A percentile compares a stretch with the other conserved stretches of the same genome.
Conservation (phyloP, 2,797 vertebrate species). For the Clarias fuscus region DNA sequence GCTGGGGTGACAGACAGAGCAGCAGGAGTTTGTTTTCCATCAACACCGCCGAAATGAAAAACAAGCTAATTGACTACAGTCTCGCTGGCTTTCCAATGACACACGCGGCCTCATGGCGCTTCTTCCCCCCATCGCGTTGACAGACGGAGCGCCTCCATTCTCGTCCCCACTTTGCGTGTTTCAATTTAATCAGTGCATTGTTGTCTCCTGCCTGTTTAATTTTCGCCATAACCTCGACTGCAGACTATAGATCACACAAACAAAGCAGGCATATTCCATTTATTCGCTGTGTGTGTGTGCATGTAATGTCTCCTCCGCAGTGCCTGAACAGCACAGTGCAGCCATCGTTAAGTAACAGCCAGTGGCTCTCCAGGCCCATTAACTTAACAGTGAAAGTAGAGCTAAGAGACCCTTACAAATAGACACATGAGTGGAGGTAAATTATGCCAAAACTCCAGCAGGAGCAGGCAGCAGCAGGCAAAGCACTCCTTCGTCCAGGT, state of each 20-base stretch:
- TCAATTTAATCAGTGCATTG: constrained; percentile 43
- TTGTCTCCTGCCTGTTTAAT: constrained; percentile 39
- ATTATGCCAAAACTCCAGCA: constrained; percentile 75
- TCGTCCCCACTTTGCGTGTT: constrained; percentile 27
- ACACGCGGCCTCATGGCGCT: constrained; percentile 35
- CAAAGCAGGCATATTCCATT: constrained; percentile 37
- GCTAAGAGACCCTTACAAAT: constrained; percentile 72
- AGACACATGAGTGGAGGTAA: constrained; percentile 74
- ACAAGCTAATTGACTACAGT: constrained; percentile 56
- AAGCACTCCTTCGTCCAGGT: constrained; percentile 70
- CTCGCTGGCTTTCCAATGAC: constrained; percentile 44
- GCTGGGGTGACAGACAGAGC: constrained; percentile 52
- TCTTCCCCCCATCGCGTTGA: constrained; percentile 31
- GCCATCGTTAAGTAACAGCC: constrained; percentile 73
- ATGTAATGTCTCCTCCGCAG: constrained; percentile 16
- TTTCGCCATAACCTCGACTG: constrained; percentile 32
- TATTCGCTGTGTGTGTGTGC: constrained; percentile 7
- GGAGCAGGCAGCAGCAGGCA: constrained; percentile 60
- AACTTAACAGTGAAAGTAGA: constrained; percentile 65
- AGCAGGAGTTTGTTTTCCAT: constrained; percentile 53
- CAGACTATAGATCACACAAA: constrained; percentile 34
- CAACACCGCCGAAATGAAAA: constrained; percentile 50
- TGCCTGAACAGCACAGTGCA: constrained; percentile 11
- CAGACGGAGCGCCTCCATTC: constrained; percentile 30
- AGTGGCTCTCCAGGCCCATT: constrained; percentile 75